Conservation (phyloP, 1,140 invertebrate genomes). For the Rhagoletis pomonella region DNA sequence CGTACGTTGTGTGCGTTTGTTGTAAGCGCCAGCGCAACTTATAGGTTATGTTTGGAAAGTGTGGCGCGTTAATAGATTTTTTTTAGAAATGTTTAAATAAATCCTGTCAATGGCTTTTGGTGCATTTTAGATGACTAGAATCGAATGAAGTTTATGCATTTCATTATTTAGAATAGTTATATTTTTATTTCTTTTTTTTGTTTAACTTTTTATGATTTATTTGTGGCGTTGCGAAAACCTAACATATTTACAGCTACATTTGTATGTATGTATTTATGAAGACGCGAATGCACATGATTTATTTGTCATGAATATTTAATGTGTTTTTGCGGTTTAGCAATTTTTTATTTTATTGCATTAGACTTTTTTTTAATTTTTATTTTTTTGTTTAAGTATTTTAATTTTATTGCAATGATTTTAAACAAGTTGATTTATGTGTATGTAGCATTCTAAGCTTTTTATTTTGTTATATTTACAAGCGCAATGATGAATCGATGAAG, state of each 20-base stretch:
- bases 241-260: slow-evolving; percentile 12
- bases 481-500: slow-evolving; percentile 24
- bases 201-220: neutral
- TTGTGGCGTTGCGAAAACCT: neutral
- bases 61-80: neutral
- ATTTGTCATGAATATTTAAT: neutral
- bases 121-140: neutral
- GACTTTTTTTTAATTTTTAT: neutral
- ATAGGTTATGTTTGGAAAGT: too few species aligned
- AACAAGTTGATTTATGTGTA: neutral
- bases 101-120: neutral
- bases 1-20: neutral
- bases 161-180: too few species aligned
- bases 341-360: neutral
- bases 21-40: neutral
- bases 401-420: neutral
- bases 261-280: slow-evolving; percentile 8
- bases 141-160: too few species aligned
- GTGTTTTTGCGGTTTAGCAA: neutral
- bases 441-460: neutral
- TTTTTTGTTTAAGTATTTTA: neutral
- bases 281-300: slow-evolving; percentile 10
- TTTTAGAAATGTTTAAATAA: neutral
- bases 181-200: neutral
- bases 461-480: slow-evolving; percentile 29